Evolutionary conservation across 2,888 invertebrate species (phyloP).

Genomic region (Ptychoptera contaminata): DNA sequence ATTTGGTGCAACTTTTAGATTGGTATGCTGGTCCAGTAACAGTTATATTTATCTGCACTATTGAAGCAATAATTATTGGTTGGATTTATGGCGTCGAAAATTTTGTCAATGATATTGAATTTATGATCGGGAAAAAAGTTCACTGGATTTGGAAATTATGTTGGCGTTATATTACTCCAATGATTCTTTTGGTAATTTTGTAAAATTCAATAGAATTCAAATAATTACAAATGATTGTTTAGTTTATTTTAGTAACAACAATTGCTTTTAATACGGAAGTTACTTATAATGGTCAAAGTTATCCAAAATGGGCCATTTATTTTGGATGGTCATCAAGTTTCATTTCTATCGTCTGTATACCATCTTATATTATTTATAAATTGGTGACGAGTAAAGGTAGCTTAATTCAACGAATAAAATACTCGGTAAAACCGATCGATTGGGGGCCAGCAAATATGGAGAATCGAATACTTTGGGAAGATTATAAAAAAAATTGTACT

Average conservation of each 20-base stretch:
- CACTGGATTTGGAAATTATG: constrained; percentile 48
- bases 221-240: constrained; percentile 14
- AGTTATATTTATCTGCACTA: constrained; percentile 57
- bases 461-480: constrained; percentile 27
- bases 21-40: constrained; percentile 75
- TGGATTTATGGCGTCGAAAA: constrained; percentile 63
- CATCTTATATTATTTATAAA: constrained; percentile 45
- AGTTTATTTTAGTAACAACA: constrained; percentile 51
- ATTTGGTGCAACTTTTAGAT: constrained; percentile 67
- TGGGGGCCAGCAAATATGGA: constrained; percentile 45
- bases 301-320: constrained; percentile 42
- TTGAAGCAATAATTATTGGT: constrained; percentile 64
- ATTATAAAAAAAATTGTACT: background rate
- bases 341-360: constrained; percentile 60
- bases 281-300: constrained; percentile 32
- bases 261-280: constrained; percentile 40
- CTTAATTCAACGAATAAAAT: constrained; percentile 21
- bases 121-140: constrained; percentile 51
- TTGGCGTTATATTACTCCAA: constrained; percentile 57
- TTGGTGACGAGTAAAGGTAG: constrained; percentile 24
- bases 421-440: constrained; percentile 24
- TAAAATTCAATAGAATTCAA: constrained; percentile 1
- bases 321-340: constrained; percentile 50
- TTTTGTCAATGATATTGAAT: constrained; percentile 48
- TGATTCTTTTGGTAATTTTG: constrained; percentile 44